Base-by-base conservation (phyloP, 2,113 vertebrate genomes). In the Nothoprocta perdicaria region DNA sequence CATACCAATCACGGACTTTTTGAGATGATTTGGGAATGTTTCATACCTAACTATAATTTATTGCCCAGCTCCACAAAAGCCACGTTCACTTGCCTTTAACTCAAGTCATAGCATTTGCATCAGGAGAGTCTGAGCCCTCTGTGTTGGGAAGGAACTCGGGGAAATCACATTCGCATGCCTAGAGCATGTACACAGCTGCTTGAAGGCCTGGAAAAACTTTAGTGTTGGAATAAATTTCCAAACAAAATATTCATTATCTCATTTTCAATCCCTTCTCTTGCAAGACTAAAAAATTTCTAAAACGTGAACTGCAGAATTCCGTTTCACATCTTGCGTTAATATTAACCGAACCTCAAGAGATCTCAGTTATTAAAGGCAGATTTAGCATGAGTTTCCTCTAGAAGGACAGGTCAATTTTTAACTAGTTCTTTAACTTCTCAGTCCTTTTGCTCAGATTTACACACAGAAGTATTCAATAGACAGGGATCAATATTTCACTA, bases 311-410 rank as follows among this genome's bases (percentile, higher is more conserved):
- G 69, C 68, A 50, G 62, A 88, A 80, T 84, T 90, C 45, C 33
- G 45, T 95, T 91, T 78, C 83, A 76, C 77, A 46, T 81, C 75
- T 88, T 83, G 33, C 2, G 3, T 94, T 94, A 86, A 80, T 96
- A 88, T 76, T 85, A 88, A 92, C 60, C 6, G 18, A 71, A 88
- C 81, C 76, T 79, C 67, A 77, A 80, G 78, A 88, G 63, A 3
- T 90, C 58, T 80, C 4, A 3, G 15, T 74, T 88, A 89, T 66
- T 90, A 80, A 94, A 93, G 88, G 79, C 17, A 76, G 80, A 69
- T 76, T 86, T 86, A 90, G 45, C 35, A 21, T n/a, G 27, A 40
- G 21, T 71, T 89, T 80, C 46, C 35, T 71, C 61, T 78, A 52
- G 38, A 93, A 87, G 43, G 23, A 33, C 8, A 3, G 26, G 41